Conservation (phyloP, 64 coral and sea anemone species). For the Stylophora pistillata region DNA sequence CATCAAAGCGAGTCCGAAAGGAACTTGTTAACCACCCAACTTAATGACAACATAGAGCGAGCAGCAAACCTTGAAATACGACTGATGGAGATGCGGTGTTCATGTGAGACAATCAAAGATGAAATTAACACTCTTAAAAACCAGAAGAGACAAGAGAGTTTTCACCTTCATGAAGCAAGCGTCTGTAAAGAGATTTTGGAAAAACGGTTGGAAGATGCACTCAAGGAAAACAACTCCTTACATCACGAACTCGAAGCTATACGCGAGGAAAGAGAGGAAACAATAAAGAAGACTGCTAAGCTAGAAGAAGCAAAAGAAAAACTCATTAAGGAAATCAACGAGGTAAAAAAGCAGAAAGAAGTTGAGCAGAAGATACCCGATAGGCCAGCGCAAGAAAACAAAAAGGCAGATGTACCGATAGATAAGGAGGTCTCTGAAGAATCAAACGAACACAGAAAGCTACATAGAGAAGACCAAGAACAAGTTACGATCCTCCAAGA, state of each 20-base stretch:
- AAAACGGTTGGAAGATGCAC: conserved; percentile 72
- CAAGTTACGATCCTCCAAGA: neutral
- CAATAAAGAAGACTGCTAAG: conserved; percentile 6
- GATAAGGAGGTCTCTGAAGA: neutral
- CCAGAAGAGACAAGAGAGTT: conserved; percentile 56
- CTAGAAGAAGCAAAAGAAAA: conserved; percentile 32
- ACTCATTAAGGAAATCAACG: conserved; percentile 10
- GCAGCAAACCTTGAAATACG: conserved; percentile 83
- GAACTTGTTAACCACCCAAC: conserved; percentile 59
- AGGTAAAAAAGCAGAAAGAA: neutral
- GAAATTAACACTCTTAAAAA: conserved; percentile 70
- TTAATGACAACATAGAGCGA: conserved; percentile 85
- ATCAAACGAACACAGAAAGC: neutral
- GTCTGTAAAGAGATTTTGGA: conserved; percentile 90
- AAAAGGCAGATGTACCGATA: neutral
- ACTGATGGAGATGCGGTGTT: conserved; percentile 82
- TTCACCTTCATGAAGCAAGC: conserved; percentile 72
- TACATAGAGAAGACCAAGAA: neutral
- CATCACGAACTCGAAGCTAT: conserved; percentile 62
- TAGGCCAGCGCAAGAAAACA: neutral
- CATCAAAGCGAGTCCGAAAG: conserved; percentile 75
- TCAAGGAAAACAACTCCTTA: conserved; percentile 60
- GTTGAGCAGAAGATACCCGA: neutral
- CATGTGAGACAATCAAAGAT: conserved; percentile 70
- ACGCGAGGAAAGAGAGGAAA: conserved; percentile 48